Evolutionary conservation across 2,888 invertebrate genomes (phyloP).

Genomic region (Allacma fusca): DNA sequence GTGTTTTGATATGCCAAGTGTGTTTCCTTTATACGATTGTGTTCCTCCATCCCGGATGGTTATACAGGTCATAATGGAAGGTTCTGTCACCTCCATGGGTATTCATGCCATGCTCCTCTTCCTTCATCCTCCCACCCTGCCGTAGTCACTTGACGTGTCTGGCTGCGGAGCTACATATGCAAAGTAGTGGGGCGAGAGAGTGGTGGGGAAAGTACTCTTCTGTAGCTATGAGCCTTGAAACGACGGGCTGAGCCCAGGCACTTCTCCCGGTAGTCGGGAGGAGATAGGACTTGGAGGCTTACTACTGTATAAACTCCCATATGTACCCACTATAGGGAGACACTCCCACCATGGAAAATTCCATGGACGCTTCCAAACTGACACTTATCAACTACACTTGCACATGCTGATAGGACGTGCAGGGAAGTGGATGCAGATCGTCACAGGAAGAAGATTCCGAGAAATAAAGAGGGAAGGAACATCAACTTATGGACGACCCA

Average conservation of each 20-base stretch:
- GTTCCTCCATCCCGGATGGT: constrained; percentile 16
- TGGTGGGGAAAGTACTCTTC: not conserved
- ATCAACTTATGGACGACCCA: constrained; percentile 11
- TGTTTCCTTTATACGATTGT: constrained; percentile 34
- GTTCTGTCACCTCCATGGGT: not conserved
- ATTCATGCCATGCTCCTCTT: constrained; percentile 11
- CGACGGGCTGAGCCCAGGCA: not conserved
- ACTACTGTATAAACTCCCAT: no score
- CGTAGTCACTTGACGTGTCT: not conserved
- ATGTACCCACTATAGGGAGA: no score
- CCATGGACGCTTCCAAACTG: no score
- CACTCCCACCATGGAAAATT: no score
- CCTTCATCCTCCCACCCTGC: not conserved
- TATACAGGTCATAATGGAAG: constrained; percentile 23
- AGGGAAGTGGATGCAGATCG: not conserved
- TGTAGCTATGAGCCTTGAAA: not conserved
- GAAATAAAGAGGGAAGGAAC: constrained; percentile 9
- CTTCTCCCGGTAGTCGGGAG: not conserved
- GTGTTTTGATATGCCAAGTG: constrained; percentile 31
- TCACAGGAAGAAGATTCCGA: not conserved
- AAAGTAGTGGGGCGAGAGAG: not conserved
- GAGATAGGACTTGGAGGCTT: not conserved
- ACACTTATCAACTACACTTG: no score
- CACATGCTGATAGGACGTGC: no score
- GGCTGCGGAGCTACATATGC: not conserved